Percentiles rank a stretch among this genome's conserved stretches.
These are phyloP conservation scores for Cotesia glomerata DNA, from an alignment of 1,140 invertebrate species.

Conservation along the genomic window DNA sequence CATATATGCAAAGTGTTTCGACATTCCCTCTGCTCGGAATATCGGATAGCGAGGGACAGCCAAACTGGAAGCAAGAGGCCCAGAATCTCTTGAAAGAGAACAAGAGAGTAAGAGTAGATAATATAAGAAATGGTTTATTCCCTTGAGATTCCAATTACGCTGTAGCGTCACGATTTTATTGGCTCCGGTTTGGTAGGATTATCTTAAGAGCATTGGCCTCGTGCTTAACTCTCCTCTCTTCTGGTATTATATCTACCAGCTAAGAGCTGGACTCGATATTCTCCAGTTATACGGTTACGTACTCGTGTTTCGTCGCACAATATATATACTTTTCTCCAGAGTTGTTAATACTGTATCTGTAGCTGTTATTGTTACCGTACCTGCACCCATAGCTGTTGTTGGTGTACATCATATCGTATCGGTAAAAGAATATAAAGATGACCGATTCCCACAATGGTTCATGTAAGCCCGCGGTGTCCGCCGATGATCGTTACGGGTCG, in stretches of 20 bases:
- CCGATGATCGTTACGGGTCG: slow-evolving; percentile 29
- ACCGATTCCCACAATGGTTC: slow-evolving; percentile 24
- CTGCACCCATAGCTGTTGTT: not conserved
- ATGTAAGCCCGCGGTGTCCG: slow-evolving; percentile 5
- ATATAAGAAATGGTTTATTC: slow-evolving; percentile 19
- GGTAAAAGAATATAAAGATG: slow-evolving; percentile 19
- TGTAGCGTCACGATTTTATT: slow-evolving; percentile 34
- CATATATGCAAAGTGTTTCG: not conserved
- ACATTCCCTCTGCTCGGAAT: slow-evolving; percentile 7
- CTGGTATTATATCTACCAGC: not conserved
- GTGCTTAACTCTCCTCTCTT: slow-evolving; percentile 6
- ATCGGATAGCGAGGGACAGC: not conserved
- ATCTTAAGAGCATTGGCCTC: slow-evolving; percentile 19
- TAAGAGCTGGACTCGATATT: not conserved
- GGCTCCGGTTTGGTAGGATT: slow-evolving; percentile 29
- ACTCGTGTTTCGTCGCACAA: not conserved
- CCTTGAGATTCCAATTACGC: slow-evolving; percentile 35
- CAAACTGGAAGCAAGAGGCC: not conserved
- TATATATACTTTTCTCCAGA: not conserved
- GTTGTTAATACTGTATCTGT: too few relatives aligned
- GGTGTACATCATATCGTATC: not conserved
- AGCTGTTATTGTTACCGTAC: too few relatives aligned
- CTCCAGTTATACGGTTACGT: slow-evolving; percentile 5
- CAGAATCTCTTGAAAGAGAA: not conserved
- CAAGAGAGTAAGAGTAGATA: slow-evolving; percentile 8